These are phyloP conservation scores for Saccostrea glomerata DNA, from an alignment of 1,140 invertebrate species.

Conservation along the genomic window DNA sequence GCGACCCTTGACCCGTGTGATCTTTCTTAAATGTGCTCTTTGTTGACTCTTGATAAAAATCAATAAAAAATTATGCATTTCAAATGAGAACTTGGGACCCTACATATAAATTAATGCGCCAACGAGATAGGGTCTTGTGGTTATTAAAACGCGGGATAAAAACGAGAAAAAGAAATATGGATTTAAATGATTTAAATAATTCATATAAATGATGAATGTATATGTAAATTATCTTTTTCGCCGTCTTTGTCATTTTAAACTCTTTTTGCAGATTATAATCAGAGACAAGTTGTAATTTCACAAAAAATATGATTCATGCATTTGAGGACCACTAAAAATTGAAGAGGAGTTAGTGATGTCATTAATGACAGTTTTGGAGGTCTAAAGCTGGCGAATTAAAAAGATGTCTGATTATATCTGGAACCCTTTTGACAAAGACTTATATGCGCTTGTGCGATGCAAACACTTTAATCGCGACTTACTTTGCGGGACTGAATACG, in stretches of 20 bases:
- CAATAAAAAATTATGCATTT: conserved; percentile 27
- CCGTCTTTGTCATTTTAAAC: background rate
- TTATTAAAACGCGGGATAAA: background rate
- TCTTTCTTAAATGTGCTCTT: conserved; percentile 13
- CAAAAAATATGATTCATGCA: conserved; percentile 26
- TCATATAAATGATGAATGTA: conserved; percentile 23
- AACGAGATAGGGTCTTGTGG: background rate
- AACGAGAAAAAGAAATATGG: background rate
- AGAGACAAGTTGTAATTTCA: conserved; percentile 27
- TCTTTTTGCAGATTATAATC: background rate
- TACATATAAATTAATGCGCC: background rate
- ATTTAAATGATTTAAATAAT: conserved; percentile 26
- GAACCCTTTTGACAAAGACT: background rate
- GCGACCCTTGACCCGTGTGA: background rate
- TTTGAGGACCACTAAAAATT: background rate
- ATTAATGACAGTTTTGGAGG: conserved; percentile 1
- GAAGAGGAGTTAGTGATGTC: conserved; percentile 19
- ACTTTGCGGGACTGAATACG: background rate
- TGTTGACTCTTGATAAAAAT: conserved; percentile 39
- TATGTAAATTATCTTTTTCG: conserved; percentile 13
- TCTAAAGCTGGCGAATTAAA: background rate
- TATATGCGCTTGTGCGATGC: background rate
- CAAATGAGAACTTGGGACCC: conserved; percentile 2
- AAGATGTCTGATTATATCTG: background rate
- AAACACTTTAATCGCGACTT: background rate